These are phyloP conservation scores for Caenorhabditis auriculariae DNA, from an alignment of 2,888 invertebrate genomes.

Conservation along the genomic window DNA sequence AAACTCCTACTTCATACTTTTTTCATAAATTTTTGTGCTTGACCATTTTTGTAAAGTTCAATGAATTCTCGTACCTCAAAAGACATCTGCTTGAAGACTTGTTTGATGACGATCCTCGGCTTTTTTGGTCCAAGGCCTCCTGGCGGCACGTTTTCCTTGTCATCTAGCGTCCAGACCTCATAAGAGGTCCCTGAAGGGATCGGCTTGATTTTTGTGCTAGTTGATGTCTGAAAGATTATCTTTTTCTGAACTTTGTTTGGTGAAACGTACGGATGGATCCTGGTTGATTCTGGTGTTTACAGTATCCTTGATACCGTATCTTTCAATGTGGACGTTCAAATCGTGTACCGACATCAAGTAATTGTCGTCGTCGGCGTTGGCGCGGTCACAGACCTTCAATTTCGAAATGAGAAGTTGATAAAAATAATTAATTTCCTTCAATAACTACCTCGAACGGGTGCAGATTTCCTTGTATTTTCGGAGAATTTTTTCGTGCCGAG, in stretches of 20 bases:
- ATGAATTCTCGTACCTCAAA: constrained; percentile 25
- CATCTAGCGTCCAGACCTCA: constrained; percentile 27
- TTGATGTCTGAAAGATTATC: neutral
- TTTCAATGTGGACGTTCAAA: constrained; percentile 36
- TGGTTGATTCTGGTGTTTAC: constrained; percentile 10
- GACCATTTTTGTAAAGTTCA: too few relatives aligned
- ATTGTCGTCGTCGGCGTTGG: constrained; percentile 25
- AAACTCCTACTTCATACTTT: too few relatives aligned
- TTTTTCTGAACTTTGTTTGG: too few relatives aligned
- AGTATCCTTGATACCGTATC: constrained; percentile 22
- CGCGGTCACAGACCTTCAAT: constrained; percentile 2
- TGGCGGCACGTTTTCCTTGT: neutral
- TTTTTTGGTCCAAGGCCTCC: too few relatives aligned
- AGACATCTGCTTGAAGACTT: constrained; percentile 19
- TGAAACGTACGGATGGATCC: neutral
- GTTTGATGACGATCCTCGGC: constrained; percentile 21
- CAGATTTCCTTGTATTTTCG: too few relatives aligned
- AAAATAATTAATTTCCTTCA: neutral
- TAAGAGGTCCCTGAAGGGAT: too few relatives aligned
- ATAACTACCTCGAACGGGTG: constrained; percentile 25
- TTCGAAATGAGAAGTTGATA: neutral
- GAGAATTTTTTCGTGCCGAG: too few relatives aligned
- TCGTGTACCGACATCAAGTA: constrained; percentile 43
- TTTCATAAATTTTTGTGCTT: too few relatives aligned
- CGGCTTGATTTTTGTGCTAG: neutral